These are phyloP conservation scores for Drosophila pachea DNA, from an alignment of 1,140 invertebrate genomes.

Conservation along the genomic window DNA sequence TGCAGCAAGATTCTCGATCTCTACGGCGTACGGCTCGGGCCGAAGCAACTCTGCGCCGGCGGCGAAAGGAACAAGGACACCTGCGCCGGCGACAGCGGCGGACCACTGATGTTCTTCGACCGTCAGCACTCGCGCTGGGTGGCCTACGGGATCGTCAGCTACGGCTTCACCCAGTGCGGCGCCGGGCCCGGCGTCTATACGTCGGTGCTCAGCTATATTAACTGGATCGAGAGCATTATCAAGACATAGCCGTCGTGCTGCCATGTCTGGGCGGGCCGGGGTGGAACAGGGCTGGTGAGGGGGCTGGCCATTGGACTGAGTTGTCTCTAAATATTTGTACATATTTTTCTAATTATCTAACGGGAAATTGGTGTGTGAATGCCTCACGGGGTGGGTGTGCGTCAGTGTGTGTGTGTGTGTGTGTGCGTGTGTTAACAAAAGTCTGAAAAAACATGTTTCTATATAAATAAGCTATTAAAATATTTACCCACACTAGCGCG, in stretches of 20 bases:
- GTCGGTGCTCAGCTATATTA: conserved; percentile 78
- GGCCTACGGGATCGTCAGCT: conserved; percentile 81
- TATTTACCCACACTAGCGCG: conserved; percentile 59
- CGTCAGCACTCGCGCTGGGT: conserved; percentile 76
- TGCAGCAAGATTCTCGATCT: conserved; percentile 65
- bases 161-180: conserved; percentile 82
- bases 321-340: conserved; percentile 64
- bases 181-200: conserved; percentile 82
- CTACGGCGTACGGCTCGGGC: conserved; percentile 79
- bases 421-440: conserved; percentile 56
- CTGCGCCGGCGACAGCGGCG: conserved; percentile 83
- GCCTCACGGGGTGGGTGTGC: conserved; percentile 8
- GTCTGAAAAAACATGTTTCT: conserved; percentile 76
- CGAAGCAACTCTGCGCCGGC: conserved; percentile 84
- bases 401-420: conserved; percentile 22
- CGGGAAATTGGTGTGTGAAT: conserved; percentile 38
- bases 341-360: conserved; percentile 76
- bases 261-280: not conserved
- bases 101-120: conserved; percentile 80
- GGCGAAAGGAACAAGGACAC: conserved; percentile 84
- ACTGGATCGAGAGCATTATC: conserved; percentile 78
- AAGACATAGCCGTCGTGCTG: too few species aligned
- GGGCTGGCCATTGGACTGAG: conserved; percentile 29
- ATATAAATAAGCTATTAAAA: conserved; percentile 76
- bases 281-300: not conserved